Evolutionary conservation across 2,113 vertebrate species (phyloP), one percentile per base, ranked within the genome.

Genomic region (Eclectus roratus): DNA sequence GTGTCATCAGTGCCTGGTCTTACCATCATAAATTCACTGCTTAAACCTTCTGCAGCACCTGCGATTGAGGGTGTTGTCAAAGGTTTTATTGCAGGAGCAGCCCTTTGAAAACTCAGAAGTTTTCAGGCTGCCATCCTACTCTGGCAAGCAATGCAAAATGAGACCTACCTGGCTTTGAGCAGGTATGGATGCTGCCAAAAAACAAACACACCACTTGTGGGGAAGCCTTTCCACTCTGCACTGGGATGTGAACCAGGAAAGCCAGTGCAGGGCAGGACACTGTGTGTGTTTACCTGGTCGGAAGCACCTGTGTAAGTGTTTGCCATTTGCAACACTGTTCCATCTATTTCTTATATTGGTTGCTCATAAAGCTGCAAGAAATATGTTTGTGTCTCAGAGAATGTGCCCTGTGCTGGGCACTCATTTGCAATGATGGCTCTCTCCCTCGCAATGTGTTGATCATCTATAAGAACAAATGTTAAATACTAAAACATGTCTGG

Each of bases 51-150:
- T 25, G 33, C 39, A 41, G 2, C 25, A 29, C 12, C 20, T 35
- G n/a, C 39, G 47, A 43, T 4, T 58, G 61, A 70, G 35, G 14
- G 1, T 31, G 8, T 21, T 79, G 44, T 65, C 28, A 66, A 85
- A 52, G 55, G 19, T 25, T 64, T 68, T 71, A 23, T 13, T 55
- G 61, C 13, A 91, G 18, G 8, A 94, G 35, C 1, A 52, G 11
- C 43, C 56, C 19, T 92, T 46, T 20, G 17, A 63, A 66, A 93
- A 50, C 7, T 43, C 0, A 0, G 6, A 11, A 0, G 0, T n/a
- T 80, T 84, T 80, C 56, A 87, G 73, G 33, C 39, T 78, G 25
- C 43, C 77, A 39, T 52, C n/a, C 65, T 56, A 15, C 0, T 1
- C 25, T 68, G 61, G 64, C 49, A 76, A 74, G 27, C 27, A 44